Base-by-base conservation (phyloP, 2,797 vertebrate species). In the Notamacropus eugenii region DNA sequence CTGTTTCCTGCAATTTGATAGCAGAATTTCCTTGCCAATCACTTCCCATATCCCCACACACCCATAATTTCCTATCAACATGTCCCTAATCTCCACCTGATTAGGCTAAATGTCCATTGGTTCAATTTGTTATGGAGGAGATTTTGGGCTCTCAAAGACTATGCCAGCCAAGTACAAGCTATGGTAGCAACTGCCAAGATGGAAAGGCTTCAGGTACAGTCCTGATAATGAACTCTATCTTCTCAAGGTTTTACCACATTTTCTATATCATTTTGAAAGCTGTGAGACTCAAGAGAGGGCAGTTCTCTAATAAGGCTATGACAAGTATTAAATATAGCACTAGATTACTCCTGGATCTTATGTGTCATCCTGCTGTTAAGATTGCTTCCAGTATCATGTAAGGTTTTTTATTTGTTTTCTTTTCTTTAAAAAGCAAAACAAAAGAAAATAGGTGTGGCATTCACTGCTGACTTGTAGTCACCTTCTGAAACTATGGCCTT, bases 281-380 rank as follows among this genome's bases (percentile, higher is more conserved):
- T 56, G 19, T 82, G 34, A 93, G 96, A 92, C 91, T 55, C 59
- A 50, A 90, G n/a, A 55, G 55, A 87, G 58, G 92, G 62, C 22
- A 4, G 28, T 94, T 56, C 92, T 95, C 54, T 92, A 93, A 22
- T 54, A 34, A 58, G 34, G 13, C 16, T 93, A 74, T 93, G 29
- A 94, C 91, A 74, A 96, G 57, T 94, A 95, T n/a, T 87, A 92
- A 94, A 91, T 92, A 55, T 93, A 94, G 3, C 22, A 74, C 82
- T 28, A 91, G 13, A 87, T 74, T 56, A n/a, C 62, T 82, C 93
- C 28, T 57, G 62, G 54, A n/a, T 34, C 22, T 16, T 94, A 54
- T 93, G 13, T 55, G 19, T 82, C 67, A 82, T 82, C 40, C n/a
- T 82, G 19, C 2, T 82, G 67, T 82, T 82, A 52, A 52, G 19